phyloP scores from a whole-genome alignment of 2,797 vertebrate genomes.

The Poecile montanus region DNA sequence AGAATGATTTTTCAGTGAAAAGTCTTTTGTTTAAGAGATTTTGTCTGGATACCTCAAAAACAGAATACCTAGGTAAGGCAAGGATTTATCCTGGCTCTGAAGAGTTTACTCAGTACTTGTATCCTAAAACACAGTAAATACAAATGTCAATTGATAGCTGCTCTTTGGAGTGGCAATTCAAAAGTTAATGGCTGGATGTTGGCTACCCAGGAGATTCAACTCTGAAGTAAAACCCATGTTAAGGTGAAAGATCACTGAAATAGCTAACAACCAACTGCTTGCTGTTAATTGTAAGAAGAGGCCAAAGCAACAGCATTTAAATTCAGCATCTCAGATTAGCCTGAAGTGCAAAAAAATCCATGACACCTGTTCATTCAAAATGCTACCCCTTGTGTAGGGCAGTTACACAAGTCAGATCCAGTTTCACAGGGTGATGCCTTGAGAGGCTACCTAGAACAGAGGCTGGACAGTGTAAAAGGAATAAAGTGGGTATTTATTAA shows the following conservation, averaged over 20 bases:
- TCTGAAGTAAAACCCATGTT: background rate
- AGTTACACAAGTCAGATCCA: background rate
- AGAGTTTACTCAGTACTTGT: background rate
- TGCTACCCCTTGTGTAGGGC: background rate
- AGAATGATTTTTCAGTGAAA: background rate
- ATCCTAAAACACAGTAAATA: background rate
- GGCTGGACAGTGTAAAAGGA: no score
- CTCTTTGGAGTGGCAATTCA: background rate
- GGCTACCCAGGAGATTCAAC: background rate
- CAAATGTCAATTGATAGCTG: background rate
- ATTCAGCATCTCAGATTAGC: background rate
- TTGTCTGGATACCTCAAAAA: background rate
- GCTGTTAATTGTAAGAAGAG: background rate
- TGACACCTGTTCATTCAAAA: background rate
- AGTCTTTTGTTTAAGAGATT: background rate
- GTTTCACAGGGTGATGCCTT: no score
- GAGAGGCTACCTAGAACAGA: no score
- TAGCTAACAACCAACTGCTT: accelerated
- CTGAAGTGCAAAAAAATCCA: background rate
- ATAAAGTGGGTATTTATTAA: no score
- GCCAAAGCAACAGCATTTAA: background rate
- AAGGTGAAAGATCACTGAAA: background rate
- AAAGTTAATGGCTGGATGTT: background rate
- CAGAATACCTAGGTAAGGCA: background rate
- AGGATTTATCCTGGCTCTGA: background rate